Evolutionary conservation across 1,140 invertebrate genomes (phyloP).

Genomic region (Drosophila lini): DNA sequence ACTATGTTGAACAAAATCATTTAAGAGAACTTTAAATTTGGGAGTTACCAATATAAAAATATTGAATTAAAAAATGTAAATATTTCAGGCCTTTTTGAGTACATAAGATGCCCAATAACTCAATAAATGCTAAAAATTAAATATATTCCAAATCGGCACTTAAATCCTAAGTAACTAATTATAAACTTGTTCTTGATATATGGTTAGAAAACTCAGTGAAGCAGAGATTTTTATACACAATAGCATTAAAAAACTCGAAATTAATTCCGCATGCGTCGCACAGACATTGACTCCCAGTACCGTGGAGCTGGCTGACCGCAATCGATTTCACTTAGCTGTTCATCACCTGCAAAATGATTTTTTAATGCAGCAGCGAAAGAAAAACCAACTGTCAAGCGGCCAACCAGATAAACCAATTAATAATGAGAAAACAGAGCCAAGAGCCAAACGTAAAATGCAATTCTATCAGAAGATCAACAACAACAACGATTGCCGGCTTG

Average conservation of each 20-base stretch:
- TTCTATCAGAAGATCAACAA: conserved; percentile 56
- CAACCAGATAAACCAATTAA: conserved; percentile 59
- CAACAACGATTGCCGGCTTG: conserved; percentile 29
- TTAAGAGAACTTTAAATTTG: no score
- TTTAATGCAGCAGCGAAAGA: conserved; percentile 29
- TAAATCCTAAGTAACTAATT: no score
- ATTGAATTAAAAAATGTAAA: no score
- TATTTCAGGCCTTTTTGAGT: no score
- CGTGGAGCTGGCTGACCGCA: conserved; percentile 22
- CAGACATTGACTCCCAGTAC: conserved; percentile 6
- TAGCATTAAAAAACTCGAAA: not conserved
- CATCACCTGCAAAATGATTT: conserved; percentile 44
- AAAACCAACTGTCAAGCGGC: conserved; percentile 43
- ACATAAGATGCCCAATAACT: no score
- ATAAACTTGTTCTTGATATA: no score
- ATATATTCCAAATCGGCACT: no score
- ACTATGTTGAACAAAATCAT: no score
- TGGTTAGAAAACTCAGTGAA: not conserved
- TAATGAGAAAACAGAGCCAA: conserved; percentile 59
- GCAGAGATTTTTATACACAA: not conserved
- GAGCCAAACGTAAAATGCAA: conserved; percentile 48
- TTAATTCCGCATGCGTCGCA: not conserved
- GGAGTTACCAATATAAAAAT: no score
- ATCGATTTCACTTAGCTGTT: conserved; percentile 51
- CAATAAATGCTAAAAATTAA: no score